phyloP scores from a whole-genome alignment of 2,888 invertebrate genomes.

The Tipula unca region DNA sequence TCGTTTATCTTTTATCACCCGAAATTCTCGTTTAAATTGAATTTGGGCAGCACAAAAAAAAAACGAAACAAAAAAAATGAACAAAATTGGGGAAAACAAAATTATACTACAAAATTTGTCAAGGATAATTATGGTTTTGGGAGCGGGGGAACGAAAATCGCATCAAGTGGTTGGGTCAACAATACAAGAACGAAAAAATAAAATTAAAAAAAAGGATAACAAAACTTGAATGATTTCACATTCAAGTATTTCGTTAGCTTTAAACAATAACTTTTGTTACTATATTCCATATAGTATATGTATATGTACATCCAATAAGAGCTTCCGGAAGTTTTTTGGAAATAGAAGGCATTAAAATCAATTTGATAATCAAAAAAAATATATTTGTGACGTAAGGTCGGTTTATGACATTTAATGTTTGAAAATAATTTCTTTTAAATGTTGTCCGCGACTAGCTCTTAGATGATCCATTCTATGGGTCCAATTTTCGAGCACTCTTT shows the following conservation, averaged over 20 bases:
- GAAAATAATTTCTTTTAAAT: no score
- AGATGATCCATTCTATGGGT: no score
- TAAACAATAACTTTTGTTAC: neutral
- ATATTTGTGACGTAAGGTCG: no score
- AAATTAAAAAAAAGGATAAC: neutral
- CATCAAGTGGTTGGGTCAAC: neutral
- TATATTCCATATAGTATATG: no score
- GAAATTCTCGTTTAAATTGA: constrained; percentile 14
- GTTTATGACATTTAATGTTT: no score
- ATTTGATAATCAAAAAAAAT: no score
- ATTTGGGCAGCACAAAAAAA: neutral
- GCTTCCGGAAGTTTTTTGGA: no score
- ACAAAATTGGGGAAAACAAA: neutral
- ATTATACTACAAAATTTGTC: neutral
- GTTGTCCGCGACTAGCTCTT: no score
- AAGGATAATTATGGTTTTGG: neutral
- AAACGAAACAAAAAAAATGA: neutral
- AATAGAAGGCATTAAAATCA: no score
- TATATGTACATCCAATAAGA: no score
- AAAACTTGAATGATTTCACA: neutral
- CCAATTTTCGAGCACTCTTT: no score
- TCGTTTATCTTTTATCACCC: constrained; percentile 14
- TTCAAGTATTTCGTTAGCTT: neutral
- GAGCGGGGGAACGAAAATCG: neutral
- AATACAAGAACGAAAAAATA: neutral